These are phyloP conservation scores for Agriopis leucophaearia DNA, from an alignment of 2,888 invertebrate species.

Conservation along the genomic window DNA sequence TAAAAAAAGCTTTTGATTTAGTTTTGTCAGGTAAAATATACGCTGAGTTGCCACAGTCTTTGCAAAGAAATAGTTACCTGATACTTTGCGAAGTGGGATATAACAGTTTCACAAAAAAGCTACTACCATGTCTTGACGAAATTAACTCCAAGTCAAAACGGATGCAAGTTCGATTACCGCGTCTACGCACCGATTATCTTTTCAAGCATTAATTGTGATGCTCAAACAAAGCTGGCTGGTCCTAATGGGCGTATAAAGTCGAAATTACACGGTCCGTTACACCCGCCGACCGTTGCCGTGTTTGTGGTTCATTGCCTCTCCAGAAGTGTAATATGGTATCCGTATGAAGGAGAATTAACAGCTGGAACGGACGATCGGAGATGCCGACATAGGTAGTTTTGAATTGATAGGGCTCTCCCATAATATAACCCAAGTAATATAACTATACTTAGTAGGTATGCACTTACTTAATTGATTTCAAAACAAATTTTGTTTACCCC, in stretches of 20 bases:
- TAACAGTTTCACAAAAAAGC: not conserved
- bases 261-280: constrained; percentile 79
- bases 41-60: too few relatives aligned
- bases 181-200: constrained; percentile 78
- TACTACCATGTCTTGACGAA: constrained; percentile 1
- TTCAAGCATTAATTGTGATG: constrained; percentile 79
- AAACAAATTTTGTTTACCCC: too few relatives aligned
- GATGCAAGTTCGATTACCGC: constrained; percentile 48
- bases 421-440: too few relatives aligned
- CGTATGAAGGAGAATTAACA: constrained; percentile 31
- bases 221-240: constrained; percentile 69
- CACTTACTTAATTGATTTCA: too few relatives aligned
- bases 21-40: too few relatives aligned
- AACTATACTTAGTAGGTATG: too few relatives aligned
- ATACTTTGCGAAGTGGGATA: too few relatives aligned
- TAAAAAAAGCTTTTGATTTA: too few relatives aligned
- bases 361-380: constrained; percentile 29
- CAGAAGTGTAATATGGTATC: constrained; percentile 45
- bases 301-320: constrained; percentile 56
- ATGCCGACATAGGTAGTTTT: constrained; percentile 7
- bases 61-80: too few relatives aligned
- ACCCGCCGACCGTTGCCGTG: constrained; percentile 65
- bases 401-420: not conserved
- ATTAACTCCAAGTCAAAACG: constrained; percentile 14
- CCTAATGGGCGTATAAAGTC: constrained; percentile 80